Evolutionary conservation across 2,888 invertebrate genomes (phyloP), one percentile per base, ranked within the genome.

Genomic region (Agrotis ipsilon): DNA sequence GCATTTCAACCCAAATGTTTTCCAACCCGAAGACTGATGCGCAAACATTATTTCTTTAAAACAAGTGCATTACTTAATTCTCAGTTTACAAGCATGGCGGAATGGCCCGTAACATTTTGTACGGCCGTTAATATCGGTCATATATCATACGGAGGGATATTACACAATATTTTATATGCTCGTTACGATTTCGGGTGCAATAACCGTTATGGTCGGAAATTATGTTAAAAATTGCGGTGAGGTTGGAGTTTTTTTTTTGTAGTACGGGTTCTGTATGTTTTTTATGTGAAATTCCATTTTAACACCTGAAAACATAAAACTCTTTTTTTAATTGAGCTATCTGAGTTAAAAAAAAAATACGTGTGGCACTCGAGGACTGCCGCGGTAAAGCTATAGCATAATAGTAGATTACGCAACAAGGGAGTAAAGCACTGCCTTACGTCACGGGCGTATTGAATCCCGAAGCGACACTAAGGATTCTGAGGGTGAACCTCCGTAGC

Each of bases 151-250:
- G 68, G 76, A 80, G 78, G 82, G 74, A 68, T 72, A 70, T 82
- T 78, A 58, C 46, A 81, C 87, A 85, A 91, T 91, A 88, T 90
- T 87, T 91, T 87, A 89, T 85, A 73, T 62, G 80, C 89, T 92
- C 90, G 91, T 92, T 91, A 88, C 82, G 72, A 80, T 87, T 88
- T 87, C 79, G 87, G 89, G 83, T 83, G 85, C 80, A 83, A 84
- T 89, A 87, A 90, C 88, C 86, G 89, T 89, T 91, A 88, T 80
- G 78, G 78, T 46, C 64, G 81, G 43, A 81, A 84, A 86, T 89
- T 86, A 86, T 84, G 72, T 78, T 78, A 77, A 83, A 81, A 80
- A 70, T 76, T 54, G 61, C 24, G 21, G 69, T 61, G 11, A 7
- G 39, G 39, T 9, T 45, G 1, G 43, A 27, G 32, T 18, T 32